Conservation (phyloP, 2,113 vertebrate species). For the Apodemus sylvaticus region DNA sequence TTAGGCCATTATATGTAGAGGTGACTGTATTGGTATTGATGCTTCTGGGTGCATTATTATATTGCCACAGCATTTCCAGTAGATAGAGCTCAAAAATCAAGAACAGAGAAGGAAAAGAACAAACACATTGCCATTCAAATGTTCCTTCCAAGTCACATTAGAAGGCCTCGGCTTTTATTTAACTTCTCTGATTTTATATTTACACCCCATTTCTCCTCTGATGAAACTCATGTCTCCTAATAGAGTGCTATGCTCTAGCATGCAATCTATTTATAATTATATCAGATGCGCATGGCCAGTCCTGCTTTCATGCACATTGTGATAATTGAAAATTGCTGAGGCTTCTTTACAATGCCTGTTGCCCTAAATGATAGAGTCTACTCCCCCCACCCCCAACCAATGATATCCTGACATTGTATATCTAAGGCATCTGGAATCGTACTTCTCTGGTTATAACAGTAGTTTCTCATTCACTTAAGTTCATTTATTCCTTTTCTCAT, state of each 20-base stretch:
- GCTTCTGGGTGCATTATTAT: background rate
- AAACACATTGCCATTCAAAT: background rate
- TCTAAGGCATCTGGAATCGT: background rate
- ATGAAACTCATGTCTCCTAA: slow-evolving; percentile 31
- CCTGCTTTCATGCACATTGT: background rate
- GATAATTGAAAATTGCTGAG: slow-evolving; percentile 1
- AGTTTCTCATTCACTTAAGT: background rate
- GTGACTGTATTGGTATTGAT: background rate
- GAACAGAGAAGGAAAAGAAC: background rate
- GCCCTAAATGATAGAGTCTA: background rate
- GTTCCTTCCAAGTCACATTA: slow-evolving; percentile 25
- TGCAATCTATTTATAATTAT: slow-evolving; percentile 18
- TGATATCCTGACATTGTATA: background rate
- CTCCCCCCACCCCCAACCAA: background rate
- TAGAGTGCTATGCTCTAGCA: background rate
- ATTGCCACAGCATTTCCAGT: background rate
- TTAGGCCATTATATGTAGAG: background rate
- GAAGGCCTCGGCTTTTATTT: background rate
- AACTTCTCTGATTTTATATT: slow-evolving; percentile 36
- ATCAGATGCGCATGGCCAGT: background rate
- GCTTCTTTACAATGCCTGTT: background rate
- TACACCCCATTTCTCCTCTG: background rate
- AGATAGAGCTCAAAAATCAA: background rate
- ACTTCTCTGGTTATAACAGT: too few relatives aligned
- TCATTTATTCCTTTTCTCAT: background rate